Evolutionary conservation across 1,140 invertebrate species (phyloP).

Genomic region (Dendrolimus punctatus): DNA sequence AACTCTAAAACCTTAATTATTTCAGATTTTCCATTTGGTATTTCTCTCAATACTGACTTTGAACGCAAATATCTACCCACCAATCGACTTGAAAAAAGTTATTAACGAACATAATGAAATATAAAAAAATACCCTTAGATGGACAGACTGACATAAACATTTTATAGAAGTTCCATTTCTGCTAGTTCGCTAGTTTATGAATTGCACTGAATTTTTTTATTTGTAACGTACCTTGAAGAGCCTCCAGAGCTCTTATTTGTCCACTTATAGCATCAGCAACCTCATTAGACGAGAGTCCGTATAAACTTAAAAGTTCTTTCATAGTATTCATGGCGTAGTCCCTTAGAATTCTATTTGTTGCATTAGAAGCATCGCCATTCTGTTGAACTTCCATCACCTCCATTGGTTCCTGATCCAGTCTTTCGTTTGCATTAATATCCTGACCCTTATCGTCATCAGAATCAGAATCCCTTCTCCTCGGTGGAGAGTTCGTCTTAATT

Average conservation of each 20-base stretch:
- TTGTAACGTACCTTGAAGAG: slow-evolving; percentile 55
- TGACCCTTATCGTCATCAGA: slow-evolving; percentile 61
- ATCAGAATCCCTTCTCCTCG: slow-evolving; percentile 68
- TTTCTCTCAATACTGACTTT: no score
- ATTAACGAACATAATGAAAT: no score
- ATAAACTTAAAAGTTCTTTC: slow-evolving; percentile 82
- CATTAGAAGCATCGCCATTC: slow-evolving; percentile 56
- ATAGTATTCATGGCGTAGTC: slow-evolving; percentile 84
- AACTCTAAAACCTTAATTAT: no score
- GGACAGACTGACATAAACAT: no score
- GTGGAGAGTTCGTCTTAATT: slow-evolving; percentile 69
- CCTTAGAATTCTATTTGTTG: slow-evolving; percentile 71
- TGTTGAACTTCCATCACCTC: slow-evolving; percentile 45
- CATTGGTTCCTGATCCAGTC: slow-evolving; percentile 40
- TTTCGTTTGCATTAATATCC: slow-evolving; percentile 62
- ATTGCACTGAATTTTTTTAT: neutral
- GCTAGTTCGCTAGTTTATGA: no score
- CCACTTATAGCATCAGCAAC: slow-evolving; percentile 74
- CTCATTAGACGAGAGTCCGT: slow-evolving; percentile 76
- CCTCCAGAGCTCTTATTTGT: slow-evolving; percentile 70
- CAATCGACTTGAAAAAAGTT: no score
- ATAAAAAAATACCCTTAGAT: no score
- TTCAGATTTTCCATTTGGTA: no score
- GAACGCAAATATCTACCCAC: no score
- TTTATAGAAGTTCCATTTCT: no score